Evolutionary conservation across 2,888 invertebrate species (phyloP), one percentile per base, ranked within the genome.

Genomic region (Idaea dimidiata): DNA sequence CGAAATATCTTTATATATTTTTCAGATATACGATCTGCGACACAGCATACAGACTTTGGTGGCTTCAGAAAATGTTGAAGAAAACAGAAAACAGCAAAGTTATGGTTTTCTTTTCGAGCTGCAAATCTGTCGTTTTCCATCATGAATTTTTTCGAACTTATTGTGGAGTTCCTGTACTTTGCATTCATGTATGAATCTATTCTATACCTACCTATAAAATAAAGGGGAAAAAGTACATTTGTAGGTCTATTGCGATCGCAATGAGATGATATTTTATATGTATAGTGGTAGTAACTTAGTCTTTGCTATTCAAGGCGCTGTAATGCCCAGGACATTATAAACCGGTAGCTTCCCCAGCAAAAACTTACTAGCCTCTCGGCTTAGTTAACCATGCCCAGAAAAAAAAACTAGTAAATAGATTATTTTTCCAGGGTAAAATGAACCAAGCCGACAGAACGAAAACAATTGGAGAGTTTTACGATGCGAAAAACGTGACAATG

Each of bases 71-170:
- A 60, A 97, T 99, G 84, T 91, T 99, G 62, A 99, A 98, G 89
- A 99, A 97, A 88, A 98, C 98, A 76, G 94, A 96, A 60, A 96
- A 96, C 87, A 97, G 96, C 93, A 97, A 97, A 92, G 96, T 98
- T 59, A 97, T 99, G 95, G 98, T 99, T 0, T 99, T 99, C 89
- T 98, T 99, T 90, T 98, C 98, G 62, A 98, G 99, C 5, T 99
- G 99, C 86, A 97, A 98, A 94, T 97, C 98, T 14, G 99, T 99
- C 43, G 97, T 98, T 84, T 99, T 95, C 87, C 97, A 99, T 85
- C 94, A 97, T 82, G 97, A 98, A 81, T 94, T 99, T 59, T 94
- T 99, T 64, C 97, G 97, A 84, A 83, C 76, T 62, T 98, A 98
- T 84, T 98, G 99, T 72, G 97, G 98, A 87, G 88, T 98, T 61